Evolutionary conservation across 1,140 invertebrate species (phyloP), one percentile per base, ranked within the genome.

Genomic region (Pogonomyrmex barbatus): DNA sequence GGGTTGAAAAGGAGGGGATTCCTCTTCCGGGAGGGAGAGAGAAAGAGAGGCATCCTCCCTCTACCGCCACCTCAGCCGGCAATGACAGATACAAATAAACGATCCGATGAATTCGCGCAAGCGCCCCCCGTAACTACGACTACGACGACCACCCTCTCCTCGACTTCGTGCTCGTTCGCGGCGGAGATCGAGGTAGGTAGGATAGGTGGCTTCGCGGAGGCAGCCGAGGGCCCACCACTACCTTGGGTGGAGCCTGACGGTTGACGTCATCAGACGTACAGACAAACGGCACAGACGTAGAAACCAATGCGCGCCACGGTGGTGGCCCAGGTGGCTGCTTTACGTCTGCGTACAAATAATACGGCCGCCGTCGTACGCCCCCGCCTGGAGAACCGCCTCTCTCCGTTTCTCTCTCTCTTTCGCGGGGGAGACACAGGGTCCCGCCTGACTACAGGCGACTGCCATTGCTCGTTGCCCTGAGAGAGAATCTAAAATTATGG

Each of bases 31-130:
- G 78, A 85, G 70, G 77, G 87, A 86, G 63, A 47, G 78, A 85
- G 70, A 77, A 86, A 86, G 63, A 89, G 86, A 75, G 86, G 81
- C 70, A 73, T 88, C 85, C 88, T 70, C 84, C 89, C 77, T 88
- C 81, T 73, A 65, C 85, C 82, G 45, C 83, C 89, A 81, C 90
- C 88, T 88, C 89, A 91, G 91, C 90, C 92, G 90, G 93, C 94
- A 95, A 95, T 95, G 94, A 94, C 94, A 94, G 94, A 94, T 95
- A 94, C 94, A 95, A 95, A 95, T 95, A 94, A 94, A 95, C 93
- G 94, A 94, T 92, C 87, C 88, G 54, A 76, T 60, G 83, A 91
- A 90, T 88, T 87, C 70, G 91, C 91, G 92, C 92, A 93, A 92
- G 92, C 92, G 92, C 92, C 82, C 65, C 87, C 71, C 71, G 70